Percentiles rank a stretch among this genome's conserved stretches.
phyloP scores from a whole-genome alignment of 2,888 invertebrate species.

The Barypeithes pellucidus region DNA sequence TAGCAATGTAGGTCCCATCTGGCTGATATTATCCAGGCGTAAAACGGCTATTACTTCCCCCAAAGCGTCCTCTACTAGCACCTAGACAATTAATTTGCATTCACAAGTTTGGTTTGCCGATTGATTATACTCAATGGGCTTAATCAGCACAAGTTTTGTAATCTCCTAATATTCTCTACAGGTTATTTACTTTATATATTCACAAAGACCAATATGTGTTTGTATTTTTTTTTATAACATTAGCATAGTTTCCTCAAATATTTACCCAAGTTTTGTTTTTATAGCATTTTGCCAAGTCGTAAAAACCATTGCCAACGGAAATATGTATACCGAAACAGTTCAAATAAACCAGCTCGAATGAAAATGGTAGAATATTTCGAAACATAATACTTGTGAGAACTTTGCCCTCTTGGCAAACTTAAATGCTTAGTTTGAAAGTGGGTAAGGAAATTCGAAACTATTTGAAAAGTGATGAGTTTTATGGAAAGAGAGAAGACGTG shows the following conservation, averaged over 20 bases:
- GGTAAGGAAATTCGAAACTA: slow-evolving; percentile 13
- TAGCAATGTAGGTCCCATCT: too few species aligned
- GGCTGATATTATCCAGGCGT: too few species aligned
- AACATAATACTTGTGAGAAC: slow-evolving; percentile 10
- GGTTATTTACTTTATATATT: background rate
- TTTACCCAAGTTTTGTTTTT: background rate
- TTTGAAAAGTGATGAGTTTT: slow-evolving; percentile 3
- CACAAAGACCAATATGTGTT: background rate
- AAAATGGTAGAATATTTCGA: slow-evolving; percentile 11
- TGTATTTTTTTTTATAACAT: background rate
- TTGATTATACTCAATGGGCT: too few species aligned
- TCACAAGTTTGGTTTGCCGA: too few species aligned
- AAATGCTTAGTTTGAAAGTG: slow-evolving; percentile 12
- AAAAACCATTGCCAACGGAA: background rate
- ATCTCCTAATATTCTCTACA: background rate
- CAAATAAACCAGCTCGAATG: background rate
- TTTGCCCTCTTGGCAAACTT: slow-evolving; percentile 17
- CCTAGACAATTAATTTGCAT: too few species aligned
- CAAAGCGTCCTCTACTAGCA: too few species aligned
- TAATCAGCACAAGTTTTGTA: too few species aligned
- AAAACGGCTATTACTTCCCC: too few species aligned
- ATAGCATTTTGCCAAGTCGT: background rate
- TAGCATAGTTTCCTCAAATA: background rate
- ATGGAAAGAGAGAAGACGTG: background rate
- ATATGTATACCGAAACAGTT: slow-evolving; percentile 11